A percentile compares a stretch with the other conserved stretches of the same genome.
These are phyloP conservation scores for Aurelia sp. DNA, from an alignment of 30 jellyfish, hydroid and myxozoan species.

Conservation along the genomic window DNA sequence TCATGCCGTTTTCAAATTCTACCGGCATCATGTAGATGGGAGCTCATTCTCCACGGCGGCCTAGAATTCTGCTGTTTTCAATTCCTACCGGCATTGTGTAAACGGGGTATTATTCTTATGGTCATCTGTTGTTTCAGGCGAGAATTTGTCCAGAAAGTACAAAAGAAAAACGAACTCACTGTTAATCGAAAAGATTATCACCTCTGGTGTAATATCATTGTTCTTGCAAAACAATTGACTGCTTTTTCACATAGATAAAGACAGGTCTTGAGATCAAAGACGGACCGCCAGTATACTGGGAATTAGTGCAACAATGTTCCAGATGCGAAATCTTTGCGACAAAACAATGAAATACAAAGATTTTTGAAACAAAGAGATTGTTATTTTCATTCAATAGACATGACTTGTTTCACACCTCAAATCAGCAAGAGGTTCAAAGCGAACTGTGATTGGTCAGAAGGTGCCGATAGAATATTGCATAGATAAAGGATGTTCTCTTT, in stretches of 20 bases:
- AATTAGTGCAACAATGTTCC: constrained; percentile 40
- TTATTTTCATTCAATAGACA: constrained; percentile 30
- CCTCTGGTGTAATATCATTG: background rate
- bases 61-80: no score
- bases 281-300: constrained; percentile 14
- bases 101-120: no score
- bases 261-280: background rate
- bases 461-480: constrained; percentile 75
- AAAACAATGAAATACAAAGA: constrained; percentile 56
- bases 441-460: constrained; percentile 60
- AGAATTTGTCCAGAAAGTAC: no score
- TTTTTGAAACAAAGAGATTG: constrained; percentile 38
- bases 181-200: background rate
- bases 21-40: no score
- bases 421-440: constrained; percentile 39
- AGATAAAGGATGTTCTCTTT: constrained; percentile 33
- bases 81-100: no score
- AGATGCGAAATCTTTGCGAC: constrained; percentile 20
- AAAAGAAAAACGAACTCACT: no score
- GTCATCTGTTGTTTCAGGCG: no score
- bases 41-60: no score
- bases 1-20: no score
- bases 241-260: constrained; percentile 14
- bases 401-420: constrained; percentile 63
- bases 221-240: background rate